Evolutionary conservation across 2,113 vertebrate genomes (phyloP).

Genomic region (Nematolebias whitei): DNA sequence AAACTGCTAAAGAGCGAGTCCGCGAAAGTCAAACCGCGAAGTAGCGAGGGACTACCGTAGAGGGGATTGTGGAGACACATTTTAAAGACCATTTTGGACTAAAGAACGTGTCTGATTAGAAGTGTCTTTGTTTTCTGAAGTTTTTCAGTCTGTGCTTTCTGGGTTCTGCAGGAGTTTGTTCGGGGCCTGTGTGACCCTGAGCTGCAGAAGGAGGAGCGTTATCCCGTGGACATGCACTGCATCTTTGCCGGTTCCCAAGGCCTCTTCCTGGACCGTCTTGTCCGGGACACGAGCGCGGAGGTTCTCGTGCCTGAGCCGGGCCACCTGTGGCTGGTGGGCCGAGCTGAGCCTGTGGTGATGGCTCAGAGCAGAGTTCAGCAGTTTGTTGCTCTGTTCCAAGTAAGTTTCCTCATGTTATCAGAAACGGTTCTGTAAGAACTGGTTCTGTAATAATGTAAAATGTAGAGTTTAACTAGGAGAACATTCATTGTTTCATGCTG

Average conservation of each 20-base stretch:
- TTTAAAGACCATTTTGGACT: no score
- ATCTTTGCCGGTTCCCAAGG: conserved; percentile 90
- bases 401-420: conserved; percentile 3
- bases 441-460: no score
- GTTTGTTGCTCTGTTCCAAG: conserved; percentile 90
- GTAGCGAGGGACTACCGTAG: no score
- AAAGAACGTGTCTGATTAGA: no score
- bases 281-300: conserved; percentile 92
- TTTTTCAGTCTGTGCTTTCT: background rate
- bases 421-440: no score
- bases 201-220: conserved; percentile 87
- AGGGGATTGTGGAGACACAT: no score
- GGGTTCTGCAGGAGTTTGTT: conserved; percentile 92
- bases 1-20: no score
- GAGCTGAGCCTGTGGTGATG: conserved; percentile 92
- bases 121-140: background rate
- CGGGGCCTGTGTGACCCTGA: conserved; percentile 96
- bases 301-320: conserved; percentile 88
- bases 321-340: conserved; percentile 84
- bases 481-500: no score
- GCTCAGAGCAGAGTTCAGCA: conserved; percentile 93
- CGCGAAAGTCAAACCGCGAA: no score
- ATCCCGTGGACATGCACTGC: conserved; percentile 97
- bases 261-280: conserved; percentile 89
- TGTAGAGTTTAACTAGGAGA: no score